A percentile compares a stretch with the other conserved stretches of the same genome.
These are phyloP conservation scores for Picus viridis DNA, from an alignment of 2,797 vertebrate species.

Conservation along the genomic window DNA sequence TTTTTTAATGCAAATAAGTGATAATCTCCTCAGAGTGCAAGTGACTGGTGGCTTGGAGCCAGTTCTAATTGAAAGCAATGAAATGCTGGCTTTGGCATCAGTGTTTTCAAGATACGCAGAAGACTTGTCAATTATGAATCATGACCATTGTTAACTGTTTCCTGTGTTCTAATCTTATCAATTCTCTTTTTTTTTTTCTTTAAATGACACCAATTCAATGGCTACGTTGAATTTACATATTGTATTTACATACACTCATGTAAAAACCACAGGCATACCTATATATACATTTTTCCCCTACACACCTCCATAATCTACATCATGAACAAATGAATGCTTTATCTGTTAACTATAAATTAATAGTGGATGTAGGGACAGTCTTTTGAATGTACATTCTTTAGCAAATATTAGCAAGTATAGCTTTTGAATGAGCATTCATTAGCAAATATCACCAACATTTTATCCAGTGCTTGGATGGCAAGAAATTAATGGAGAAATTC, in stretches of 20 bases:
- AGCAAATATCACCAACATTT: not conserved
- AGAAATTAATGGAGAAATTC: not conserved
- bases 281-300: not conserved
- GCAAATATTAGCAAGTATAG: not conserved
- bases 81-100: not conserved
- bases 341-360: not conserved
- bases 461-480: not conserved
- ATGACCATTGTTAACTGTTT: not conserved
- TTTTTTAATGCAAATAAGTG: not conserved
- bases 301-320: accelerated
- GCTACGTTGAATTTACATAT: not conserved
- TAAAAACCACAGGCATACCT: not conserved
- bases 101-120: not conserved
- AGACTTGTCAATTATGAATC: not conserved
- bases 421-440: not conserved
- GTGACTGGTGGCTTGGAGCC: not conserved
- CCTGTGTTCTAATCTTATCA: not conserved
- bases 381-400: not conserved
- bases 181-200: not conserved
- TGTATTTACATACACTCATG: not conserved
- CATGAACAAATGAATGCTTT: not conserved
- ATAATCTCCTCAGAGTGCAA: not conserved
- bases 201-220: not conserved
- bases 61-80: not conserved
- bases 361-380: not conserved